Conservation (phyloP, 2,888 invertebrate genomes). For the Thyatira batis region DNA sequence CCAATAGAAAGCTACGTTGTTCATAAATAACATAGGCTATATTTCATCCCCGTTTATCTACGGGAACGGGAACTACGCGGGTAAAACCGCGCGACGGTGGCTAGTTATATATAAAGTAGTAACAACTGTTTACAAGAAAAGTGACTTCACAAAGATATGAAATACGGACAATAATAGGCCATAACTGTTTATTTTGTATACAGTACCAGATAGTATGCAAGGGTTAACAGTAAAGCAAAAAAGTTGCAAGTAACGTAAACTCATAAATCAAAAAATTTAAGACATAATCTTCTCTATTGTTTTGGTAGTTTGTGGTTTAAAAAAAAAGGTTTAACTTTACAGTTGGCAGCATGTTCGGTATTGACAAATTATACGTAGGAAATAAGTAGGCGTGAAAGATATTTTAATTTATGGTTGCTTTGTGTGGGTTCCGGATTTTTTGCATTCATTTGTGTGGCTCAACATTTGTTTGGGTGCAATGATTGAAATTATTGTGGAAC, state of each 20-base stretch:
- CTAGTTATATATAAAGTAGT: too few species aligned
- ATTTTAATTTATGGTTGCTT: slow-evolving; percentile 51
- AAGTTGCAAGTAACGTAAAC: slow-evolving; percentile 33
- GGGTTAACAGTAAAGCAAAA: slow-evolving; percentile 17
- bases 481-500: not conserved
- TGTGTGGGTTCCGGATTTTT: slow-evolving; percentile 29
- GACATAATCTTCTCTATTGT: slow-evolving; percentile 61
- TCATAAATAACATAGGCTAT: too few species aligned
- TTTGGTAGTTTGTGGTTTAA: slow-evolving; percentile 46
- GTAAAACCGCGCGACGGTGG: too few species aligned
- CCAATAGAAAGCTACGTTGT: too few species aligned
- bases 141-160: not conserved
- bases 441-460: not conserved
- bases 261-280: slow-evolving; percentile 63
- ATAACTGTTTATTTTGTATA: slow-evolving; percentile 1
- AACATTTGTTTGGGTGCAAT: not conserved
- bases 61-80: too few species aligned
- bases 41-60: too few species aligned
- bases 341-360: slow-evolving; percentile 33
- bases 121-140: too few species aligned
- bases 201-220: slow-evolving; percentile 6
- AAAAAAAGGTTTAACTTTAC: slow-evolving; percentile 40
- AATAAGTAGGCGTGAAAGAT: slow-evolving; percentile 47
- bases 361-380: slow-evolving; percentile 47
- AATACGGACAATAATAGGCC: not conserved